Base-by-base conservation (phyloP, 2,113 vertebrate species). In the Ciconia boyciana region DNA sequence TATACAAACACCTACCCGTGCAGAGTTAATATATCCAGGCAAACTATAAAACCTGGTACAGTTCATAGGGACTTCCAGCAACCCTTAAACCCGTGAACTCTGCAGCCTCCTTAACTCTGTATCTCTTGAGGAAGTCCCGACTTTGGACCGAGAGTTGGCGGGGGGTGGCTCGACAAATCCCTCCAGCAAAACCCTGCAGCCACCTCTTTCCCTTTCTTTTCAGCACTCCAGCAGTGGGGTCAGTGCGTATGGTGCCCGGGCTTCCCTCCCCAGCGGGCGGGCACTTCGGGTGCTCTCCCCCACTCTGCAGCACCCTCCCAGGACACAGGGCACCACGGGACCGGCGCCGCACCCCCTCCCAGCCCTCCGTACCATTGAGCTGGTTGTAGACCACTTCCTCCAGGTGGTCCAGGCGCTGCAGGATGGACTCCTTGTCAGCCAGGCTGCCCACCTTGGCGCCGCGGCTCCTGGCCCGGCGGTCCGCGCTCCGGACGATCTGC, bases 341-440 rank as follows among this genome's bases (percentile, higher is more conserved):
- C 65, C 0, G 29, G 24, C 0, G 31, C 20, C 5, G 11, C 7
- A 1, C 9, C 32, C 93, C 79, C 34, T 26, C 89, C 83, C 65
- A 32, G 25, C 93, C 95, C 98, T 70, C 76, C 96, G 61, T 97
- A 99, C 99, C 99, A 95, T 99, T 99, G 25, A 99, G 98, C 95
- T 99, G 99, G 85, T 99, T 99, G 98, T 99, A 99, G 90, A 99
- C 99, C 96, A 99, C 99, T 89, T 99, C 99, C 96, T 99, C 99
- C 97, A 99, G 98, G 96, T 99, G 99, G 97, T 99, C 99, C 89
- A 99, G 98, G 84, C 99, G 98, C 98, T 99, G 99, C 72, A 99
- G 99, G 97, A 99, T 99, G 88, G 99, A 99, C 96, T 99, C 99
- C 55, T 99, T 98, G 97, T 99, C 99, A 51, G 97, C 97, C 97